A percentile compares a stretch with the other conserved stretches of the same genome.
These are phyloP conservation scores for Murina feae DNA, from an alignment of 2,113 vertebrate genomes.

Conservation along the genomic window DNA sequence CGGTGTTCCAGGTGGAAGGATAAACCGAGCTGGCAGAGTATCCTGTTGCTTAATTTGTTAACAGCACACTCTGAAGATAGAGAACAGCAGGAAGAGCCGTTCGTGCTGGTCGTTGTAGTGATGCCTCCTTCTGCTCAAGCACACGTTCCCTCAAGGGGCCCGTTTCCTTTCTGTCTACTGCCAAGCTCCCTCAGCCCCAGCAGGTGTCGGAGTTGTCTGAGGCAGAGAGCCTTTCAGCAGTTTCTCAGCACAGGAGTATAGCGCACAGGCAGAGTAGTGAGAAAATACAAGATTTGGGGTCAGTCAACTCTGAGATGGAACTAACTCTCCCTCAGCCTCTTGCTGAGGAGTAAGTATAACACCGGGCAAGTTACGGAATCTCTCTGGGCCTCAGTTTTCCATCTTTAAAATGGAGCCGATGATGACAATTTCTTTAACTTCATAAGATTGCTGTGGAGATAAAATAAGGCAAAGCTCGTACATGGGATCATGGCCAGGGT, in stretches of 20 bases:
- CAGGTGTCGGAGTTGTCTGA: background rate
- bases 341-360: background rate
- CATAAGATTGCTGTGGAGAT: background rate
- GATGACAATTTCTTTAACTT: background rate
- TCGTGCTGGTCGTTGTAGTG: background rate
- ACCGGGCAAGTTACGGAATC: background rate
- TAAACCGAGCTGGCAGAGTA: background rate
- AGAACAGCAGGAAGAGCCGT: background rate
- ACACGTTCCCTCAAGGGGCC: background rate
- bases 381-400: slow-evolving; percentile 4
- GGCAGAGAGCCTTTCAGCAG: background rate
- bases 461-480: background rate
- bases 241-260: background rate
- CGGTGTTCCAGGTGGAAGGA: background rate
- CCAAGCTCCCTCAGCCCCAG: background rate
- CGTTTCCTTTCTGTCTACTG: background rate
- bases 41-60: background rate
- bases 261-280: background rate
- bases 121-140: background rate
- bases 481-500: background rate
- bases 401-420: background rate
- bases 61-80: background rate
- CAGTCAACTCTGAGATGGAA: background rate
- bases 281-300: background rate
- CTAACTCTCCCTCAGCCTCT: background rate